These are phyloP conservation scores for Helostoma temminkii DNA, from an alignment of 2,797 vertebrate genomes.

Conservation along the genomic window DNA sequence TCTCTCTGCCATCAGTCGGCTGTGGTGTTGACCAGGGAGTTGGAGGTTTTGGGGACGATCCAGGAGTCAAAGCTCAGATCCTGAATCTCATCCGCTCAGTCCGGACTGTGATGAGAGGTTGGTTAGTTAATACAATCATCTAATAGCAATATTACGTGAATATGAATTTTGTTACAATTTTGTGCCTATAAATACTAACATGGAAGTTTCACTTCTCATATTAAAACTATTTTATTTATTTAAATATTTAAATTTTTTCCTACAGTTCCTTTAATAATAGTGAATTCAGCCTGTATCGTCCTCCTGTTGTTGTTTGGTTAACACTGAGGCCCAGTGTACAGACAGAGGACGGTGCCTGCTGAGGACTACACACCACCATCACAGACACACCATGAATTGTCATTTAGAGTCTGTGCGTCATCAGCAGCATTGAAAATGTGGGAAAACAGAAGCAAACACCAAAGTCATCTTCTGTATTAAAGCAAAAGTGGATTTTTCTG, in stretches of 20 bases:
- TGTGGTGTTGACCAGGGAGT: conserved; percentile 94
- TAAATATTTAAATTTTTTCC: conserved; percentile 19
- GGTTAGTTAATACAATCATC: background rate
- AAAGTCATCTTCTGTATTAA: background rate
- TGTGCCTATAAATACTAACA: background rate
- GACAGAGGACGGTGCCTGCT: conserved; percentile 15
- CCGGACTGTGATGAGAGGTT: conserved; percentile 95
- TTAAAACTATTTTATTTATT: background rate
- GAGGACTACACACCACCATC: conserved; percentile 8
- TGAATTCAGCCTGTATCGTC: conserved; percentile 91
- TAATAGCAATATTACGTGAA: background rate
- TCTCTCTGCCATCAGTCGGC: conserved; percentile 85
- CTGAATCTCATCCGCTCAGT: conserved; percentile 93
- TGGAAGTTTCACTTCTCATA: too few species aligned
- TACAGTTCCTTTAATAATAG: conserved; percentile 93
- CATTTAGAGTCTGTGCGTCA: conserved; percentile 2
- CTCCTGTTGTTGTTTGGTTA: conserved; percentile 93
- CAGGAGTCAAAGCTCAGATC: conserved; percentile 93
- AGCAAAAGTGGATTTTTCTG: background rate
- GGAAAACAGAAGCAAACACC: too few species aligned
- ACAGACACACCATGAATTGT: conserved; percentile 1
- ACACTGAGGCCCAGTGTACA: conserved; percentile 25
- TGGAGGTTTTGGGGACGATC: conserved; percentile 95
- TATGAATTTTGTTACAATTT: background rate
- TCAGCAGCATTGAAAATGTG: background rate